These are phyloP conservation scores for Physeter macrocephalus DNA, from an alignment of 2,113 vertebrate species.

Conservation along the genomic window DNA sequence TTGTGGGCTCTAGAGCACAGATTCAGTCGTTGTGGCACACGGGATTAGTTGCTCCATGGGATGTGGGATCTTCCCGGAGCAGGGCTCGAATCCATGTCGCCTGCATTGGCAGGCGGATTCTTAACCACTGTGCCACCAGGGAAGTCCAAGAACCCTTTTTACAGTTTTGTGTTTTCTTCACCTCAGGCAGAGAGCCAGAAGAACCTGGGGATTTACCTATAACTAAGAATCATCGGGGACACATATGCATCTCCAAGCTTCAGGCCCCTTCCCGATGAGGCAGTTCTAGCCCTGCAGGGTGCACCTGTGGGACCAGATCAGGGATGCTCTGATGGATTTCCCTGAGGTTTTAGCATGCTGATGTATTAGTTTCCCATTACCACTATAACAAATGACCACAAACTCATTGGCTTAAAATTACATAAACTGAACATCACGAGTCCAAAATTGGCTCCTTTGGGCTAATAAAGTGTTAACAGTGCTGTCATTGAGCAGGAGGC, in stretches of 20 bases:
- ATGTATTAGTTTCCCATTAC: background rate
- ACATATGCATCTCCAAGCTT: background rate
- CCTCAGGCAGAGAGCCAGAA: background rate
- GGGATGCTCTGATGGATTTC: background rate
- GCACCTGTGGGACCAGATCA: background rate
- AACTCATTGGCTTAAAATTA: background rate
- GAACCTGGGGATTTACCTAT: background rate
- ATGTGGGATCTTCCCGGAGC: no score
- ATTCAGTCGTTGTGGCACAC: no score
- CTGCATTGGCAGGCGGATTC: no score
- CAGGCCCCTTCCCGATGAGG: background rate
- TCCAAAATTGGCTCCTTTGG: background rate
- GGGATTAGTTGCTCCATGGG: no score
- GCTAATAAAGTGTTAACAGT: background rate
- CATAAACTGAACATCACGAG: background rate
- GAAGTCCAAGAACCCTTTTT: background rate
- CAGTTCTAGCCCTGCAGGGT: rapidly evolving
- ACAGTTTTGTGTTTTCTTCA: background rate
- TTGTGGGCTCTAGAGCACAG: no score
- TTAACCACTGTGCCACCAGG: no score
- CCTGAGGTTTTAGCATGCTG: background rate
- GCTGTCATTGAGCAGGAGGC: background rate
- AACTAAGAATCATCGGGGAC: background rate
- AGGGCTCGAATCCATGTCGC: no score
- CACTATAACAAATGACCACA: background rate